phyloP scores from a whole-genome alignment of 2,888 invertebrate species.

The Glaucopsyche alexis region DNA sequence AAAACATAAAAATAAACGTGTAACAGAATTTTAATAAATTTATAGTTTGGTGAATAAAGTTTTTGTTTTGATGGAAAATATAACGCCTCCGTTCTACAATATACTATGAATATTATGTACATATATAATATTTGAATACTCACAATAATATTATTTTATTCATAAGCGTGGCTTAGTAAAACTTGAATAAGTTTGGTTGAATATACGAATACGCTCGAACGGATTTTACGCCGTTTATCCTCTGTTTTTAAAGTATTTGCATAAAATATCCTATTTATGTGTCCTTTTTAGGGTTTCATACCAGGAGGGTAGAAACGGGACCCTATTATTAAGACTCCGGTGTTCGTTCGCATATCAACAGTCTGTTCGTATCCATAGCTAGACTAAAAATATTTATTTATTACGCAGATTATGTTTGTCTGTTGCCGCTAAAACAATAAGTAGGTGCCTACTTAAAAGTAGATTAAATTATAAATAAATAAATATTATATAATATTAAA shows the following conservation, averaged over 20 bases:
- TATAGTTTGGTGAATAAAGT: not conserved
- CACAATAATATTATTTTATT: not conserved
- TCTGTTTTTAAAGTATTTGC: slow-evolving; percentile 1
- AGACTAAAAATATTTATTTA: no score
- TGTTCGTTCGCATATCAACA: no score
- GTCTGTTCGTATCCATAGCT: no score
- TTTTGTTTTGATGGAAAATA: not conserved
- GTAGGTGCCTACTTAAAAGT: no score
- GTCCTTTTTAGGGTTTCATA: no score
- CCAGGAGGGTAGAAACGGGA: no score
- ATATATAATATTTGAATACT: not conserved
- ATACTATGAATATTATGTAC: not conserved
- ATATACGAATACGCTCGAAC: not conserved
- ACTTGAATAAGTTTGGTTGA: not conserved
- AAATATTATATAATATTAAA: no score
- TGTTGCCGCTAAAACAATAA: no score
- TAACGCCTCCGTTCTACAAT: not conserved
- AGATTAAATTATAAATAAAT: no score
- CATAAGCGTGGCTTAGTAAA: not conserved
- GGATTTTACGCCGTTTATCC: not conserved
- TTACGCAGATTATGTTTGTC: no score
- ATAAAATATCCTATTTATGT: not conserved
- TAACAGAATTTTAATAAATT: not conserved
- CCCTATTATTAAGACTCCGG: no score
- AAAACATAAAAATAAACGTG: not conserved